Evolutionary conservation across 1,140 invertebrate genomes (phyloP), one percentile per base, ranked within the genome.

Genomic region (Tenebrio molitor): DNA sequence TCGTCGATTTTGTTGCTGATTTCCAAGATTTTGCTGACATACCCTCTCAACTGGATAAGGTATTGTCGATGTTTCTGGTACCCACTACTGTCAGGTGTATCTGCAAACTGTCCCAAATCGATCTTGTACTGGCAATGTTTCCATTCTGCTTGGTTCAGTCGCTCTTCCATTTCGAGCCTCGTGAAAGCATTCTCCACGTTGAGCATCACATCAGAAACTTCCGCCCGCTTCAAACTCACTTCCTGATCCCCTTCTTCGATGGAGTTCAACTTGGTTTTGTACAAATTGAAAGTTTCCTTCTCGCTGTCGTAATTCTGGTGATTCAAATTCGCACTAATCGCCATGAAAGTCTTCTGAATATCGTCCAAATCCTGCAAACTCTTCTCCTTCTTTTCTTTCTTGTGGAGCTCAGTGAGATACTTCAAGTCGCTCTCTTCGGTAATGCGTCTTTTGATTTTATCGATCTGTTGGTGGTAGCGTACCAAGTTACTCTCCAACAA

Each of bases 341-440:
- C 17, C 8, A 33, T 50, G 19, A 64, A 68, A 16, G 8, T 67
- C 10, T 67, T 72, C 53, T 74, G 64, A 8, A 76, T 74, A 8
- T 76, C 69, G 10, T 39, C 63, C n/a, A 78, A 50, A 7, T 77
- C 74, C 4, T 36, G 36, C 21, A 77, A 16, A 1, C 65, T 29
- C 29, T 66, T 65, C 23, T 67, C 19, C 21, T 44, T 42, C 19
- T 62, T 25, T 23, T 74, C 72, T 16, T 44, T 68, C 6, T 21
- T 1, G 33, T 77, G 69, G 4, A 44, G 19, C 19, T 76, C 73
- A 1, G 53, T 34, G 10, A 72, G 25, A 39, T 70, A 67, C 12
- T 46, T 42, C 0, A 68, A 34, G 15, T 72, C 46, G 12, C 62
- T 69, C 19, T 71, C 64, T 17, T n/a, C 19, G 10, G 7, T 69